Evolutionary conservation across 2,888 invertebrate species (phyloP), one percentile per base, ranked within the genome.

Genomic region (Rhingia rostrata): DNA sequence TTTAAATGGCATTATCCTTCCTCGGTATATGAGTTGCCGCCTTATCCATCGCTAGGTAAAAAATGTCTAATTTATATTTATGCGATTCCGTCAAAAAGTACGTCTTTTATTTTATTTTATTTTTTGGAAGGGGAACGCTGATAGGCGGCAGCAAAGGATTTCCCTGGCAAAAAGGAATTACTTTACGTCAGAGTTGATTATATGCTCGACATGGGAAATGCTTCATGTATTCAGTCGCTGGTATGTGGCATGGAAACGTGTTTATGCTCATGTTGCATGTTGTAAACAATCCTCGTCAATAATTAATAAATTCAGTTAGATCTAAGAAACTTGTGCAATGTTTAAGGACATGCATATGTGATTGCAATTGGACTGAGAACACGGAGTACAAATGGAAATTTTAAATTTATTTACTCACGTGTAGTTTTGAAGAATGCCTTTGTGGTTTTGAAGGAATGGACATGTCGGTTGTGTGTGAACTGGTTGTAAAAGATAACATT

Each of bases 11-110:
- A 47, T 78, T 66, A 82, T 54, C 47, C 64, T 58, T 53, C 63
- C 33, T 45, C 43, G n/a, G 45, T 33, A 33, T 60, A 43, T 37
- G 35, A 32, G 14, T 7, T 30, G 30, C 60, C 45, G 4, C 47
- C 22, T 10, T 9, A 30, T 37, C 9, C 35, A 4, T 22, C n/a
- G 6, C 35, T 37, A 78, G 79, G 63, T 69, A 58, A 66, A 74
- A 74, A 74, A 60, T 47, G 66, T 84, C 83, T 79, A 79, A 79
- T 84, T 84, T 84, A 84, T 84, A 84, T 84, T 84, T 84, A 84
- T 84, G 74, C 53, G 53, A 64, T 64, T 45, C 45, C 63, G 51
- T 58, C 73, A 63, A 63, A 67, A 56, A 63, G 53, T 43, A 56
- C 49, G 49, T 66, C 43, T 60, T 64, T 70, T 58, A 58, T 79